A percentile compares a stretch with the other conserved stretches of the same genome.
These are phyloP conservation scores for Entomyzon cyanotis DNA, from an alignment of 2,113 vertebrate genomes.

Conservation along the genomic window DNA sequence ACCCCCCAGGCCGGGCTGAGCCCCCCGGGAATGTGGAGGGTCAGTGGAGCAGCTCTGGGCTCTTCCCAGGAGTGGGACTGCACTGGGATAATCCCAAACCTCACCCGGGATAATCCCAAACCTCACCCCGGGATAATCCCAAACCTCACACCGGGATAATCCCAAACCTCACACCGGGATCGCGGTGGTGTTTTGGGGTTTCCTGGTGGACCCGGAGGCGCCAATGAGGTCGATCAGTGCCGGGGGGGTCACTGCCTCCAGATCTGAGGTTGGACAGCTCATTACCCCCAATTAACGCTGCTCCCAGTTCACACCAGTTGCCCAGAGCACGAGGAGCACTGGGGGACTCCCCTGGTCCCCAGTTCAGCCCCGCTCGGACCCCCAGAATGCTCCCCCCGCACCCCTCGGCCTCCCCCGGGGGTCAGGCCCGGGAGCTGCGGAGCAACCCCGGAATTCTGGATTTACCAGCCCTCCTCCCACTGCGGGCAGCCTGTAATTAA, in stretches of 20 bases:
- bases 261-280: too few species aligned
- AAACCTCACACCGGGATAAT: not conserved
- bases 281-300: fast-evolving
- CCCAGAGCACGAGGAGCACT: fast-evolving
- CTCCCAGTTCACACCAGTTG: not conserved
- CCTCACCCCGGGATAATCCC: not conserved
- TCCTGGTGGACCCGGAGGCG: not conserved
- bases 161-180: not conserved
- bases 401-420: fast-evolving
- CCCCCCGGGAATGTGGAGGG: fast-evolving
- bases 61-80: not conserved
- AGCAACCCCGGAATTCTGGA: not conserved
- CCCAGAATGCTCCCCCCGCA: fast-evolving
- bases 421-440: not conserved
- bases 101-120: too few species aligned
- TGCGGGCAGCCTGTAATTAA: constrained; percentile 14
- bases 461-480: constrained; percentile 30
- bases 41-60: not conserved
- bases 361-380: fast-evolving
- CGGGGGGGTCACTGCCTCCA: fast-evolving
- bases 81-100: not conserved
- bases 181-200: fast-evolving
- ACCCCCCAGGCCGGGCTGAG: not conserved
- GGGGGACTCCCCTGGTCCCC: not conserved
- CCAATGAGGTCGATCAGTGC: not conserved